These are phyloP conservation scores for Drosophila nigricruria DNA, from an alignment of 2,888 invertebrate species.

Conservation along the genomic window DNA sequence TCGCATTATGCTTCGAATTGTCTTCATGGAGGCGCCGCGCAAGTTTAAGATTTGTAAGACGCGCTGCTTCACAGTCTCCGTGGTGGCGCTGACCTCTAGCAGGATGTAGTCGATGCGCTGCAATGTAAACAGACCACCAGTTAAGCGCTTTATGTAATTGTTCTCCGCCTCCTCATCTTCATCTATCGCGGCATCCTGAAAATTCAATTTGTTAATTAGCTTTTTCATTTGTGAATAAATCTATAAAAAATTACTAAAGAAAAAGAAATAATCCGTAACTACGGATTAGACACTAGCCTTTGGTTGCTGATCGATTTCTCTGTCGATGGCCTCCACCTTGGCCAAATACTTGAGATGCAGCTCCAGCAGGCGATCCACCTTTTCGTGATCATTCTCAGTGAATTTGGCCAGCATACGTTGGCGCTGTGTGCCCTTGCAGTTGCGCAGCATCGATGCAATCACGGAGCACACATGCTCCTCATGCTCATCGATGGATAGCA, in stretches of 20 bases:
- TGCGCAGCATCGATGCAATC: constrained; percentile 96
- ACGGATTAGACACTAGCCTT: constrained; percentile 70
- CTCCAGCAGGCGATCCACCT: constrained; percentile 98
- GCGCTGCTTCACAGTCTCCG: constrained; percentile 91
- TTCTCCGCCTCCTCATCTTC: constrained; percentile 93
- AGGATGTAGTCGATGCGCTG: constrained; percentile 97
- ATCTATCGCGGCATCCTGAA: constrained; percentile 84
- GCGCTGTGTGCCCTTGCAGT: constrained; percentile 95
- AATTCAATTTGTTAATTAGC: not conserved
- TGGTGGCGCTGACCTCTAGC: constrained; percentile 90
- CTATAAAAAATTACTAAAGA: not conserved
- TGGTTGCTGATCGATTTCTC: constrained; percentile 88
- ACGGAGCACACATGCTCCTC: constrained; percentile 98
- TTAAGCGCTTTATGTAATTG: constrained; percentile 94
- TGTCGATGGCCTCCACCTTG: constrained; percentile 94
- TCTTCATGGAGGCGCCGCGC: constrained; percentile 95
- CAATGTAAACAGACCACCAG: constrained; percentile 97
- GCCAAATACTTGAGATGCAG: constrained; percentile 98
- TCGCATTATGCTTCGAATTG: constrained; percentile 96
- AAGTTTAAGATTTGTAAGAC: constrained; percentile 95
- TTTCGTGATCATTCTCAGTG: constrained; percentile 98
- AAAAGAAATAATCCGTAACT: no score
- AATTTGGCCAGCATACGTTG: constrained; percentile 97
- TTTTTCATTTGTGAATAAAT: not conserved
- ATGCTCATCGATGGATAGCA: constrained; percentile 94